phyloP scores from a whole-genome alignment of 2,797 vertebrate genomes.

The Luscinia megarhynchos region DNA sequence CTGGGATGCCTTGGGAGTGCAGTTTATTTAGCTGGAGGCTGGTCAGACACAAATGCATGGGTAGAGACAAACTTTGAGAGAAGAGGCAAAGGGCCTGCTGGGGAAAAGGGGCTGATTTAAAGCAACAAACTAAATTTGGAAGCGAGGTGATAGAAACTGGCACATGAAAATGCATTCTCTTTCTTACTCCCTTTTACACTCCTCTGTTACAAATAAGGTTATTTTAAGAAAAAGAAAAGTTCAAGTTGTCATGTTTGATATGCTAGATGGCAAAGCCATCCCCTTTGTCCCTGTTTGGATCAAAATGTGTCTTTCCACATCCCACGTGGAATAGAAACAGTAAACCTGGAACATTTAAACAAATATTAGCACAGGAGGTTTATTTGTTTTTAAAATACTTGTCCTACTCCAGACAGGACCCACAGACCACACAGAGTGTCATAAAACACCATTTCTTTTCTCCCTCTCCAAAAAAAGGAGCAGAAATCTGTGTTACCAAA shows the following conservation, averaged over 20 bases:
- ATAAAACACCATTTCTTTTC: background rate
- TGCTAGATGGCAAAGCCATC: background rate
- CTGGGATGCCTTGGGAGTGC: background rate
- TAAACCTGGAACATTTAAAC: background rate
- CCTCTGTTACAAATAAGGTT: background rate
- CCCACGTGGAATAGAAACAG: background rate
- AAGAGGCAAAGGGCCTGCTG: background rate
- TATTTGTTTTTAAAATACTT: background rate
- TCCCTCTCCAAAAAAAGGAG: background rate
- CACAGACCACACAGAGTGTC: background rate
- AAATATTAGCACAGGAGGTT: background rate
- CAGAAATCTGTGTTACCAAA: fast-evolving
- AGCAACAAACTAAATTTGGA: background rate
- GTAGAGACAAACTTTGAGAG: background rate
- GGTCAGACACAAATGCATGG: background rate
- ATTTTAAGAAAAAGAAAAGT: background rate
- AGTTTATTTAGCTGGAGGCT: background rate
- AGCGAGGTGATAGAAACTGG: background rate
- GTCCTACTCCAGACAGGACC: background rate
- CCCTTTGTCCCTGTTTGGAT: background rate
- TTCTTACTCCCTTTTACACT: background rate
- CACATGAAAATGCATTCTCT: background rate
- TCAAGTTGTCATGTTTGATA: background rate
- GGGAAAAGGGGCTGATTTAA: background rate
- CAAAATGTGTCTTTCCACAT: background rate